Base-by-base conservation (phyloP, 2,113 vertebrate species). In the Herpetotheres cachinnans region DNA sequence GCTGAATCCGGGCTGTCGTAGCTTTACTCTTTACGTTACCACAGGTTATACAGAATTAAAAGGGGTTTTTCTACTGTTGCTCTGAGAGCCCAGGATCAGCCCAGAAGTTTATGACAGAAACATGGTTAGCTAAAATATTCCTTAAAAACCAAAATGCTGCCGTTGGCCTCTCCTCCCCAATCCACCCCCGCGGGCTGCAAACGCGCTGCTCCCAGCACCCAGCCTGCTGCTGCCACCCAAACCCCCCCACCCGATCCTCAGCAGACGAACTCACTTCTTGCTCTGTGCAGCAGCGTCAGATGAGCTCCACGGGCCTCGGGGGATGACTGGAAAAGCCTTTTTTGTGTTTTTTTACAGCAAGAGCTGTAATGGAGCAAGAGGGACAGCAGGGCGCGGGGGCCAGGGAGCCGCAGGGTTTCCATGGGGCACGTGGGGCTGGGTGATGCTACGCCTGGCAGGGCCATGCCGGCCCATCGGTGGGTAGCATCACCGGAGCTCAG, bases 221-320 rank as follows among this genome's bases (percentile, higher is more conserved):
- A n/a, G 42, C 49, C 55, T 9, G 32, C 32, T 4, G 54, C 66
- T 26, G 54, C 66, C 22, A 6, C 46, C 79, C 40, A 13, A 36
- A 16, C 34, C 54, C 38, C 16, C 40, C 58, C 56, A 9, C 26
- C 69, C 38, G 1, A 9, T 16, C 38, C 25, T 20, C 14, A 2
- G 25, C 65, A 46, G 17, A 54, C 27, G 52, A 29, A 59, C 26
- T 9, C 6, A 40, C 69, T 38, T 26, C 50, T 65, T 13, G 34
- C 67, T 38, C 49, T 7, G n/a, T 10, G 50, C 42, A 8, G 63
- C 79, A 49, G 61, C 30, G 3, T 5, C 42, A 20, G 42, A 4
- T 0, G 5, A 71, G 85, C 70, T 58, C 78, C 1, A 0, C 0
- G 18, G 49, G 26, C n/a, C 36, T 16, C 30, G 30, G 10, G 36